Conservation (phyloP, 2,797 vertebrate species). For the Manis javanica region DNA sequence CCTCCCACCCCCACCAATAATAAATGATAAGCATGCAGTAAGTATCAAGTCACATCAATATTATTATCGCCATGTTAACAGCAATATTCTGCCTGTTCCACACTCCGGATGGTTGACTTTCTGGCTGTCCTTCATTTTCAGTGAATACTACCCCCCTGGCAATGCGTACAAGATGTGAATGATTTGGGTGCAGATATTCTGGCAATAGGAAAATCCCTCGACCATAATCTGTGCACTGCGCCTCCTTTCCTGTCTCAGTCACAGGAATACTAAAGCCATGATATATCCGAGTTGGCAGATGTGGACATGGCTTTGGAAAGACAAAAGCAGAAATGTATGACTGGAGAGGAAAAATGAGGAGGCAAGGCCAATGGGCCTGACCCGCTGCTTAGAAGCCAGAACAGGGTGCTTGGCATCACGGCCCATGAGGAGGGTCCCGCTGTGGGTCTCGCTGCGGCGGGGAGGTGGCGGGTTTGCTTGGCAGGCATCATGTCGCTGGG, state of each 20-base stretch:
- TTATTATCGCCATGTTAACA: background rate
- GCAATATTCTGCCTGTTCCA: background rate
- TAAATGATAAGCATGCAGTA: background rate
- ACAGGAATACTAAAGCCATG: background rate
- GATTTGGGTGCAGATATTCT: background rate
- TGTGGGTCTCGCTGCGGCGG: background rate
- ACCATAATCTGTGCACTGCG: background rate
- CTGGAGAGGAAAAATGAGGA: background rate
- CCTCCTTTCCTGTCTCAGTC: background rate
- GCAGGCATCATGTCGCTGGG: background rate
- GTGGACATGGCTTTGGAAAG: conserved; percentile 38
- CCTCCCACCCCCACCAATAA: background rate
- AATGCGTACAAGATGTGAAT: background rate
- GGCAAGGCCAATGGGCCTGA: background rate
- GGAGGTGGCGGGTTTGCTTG: background rate
- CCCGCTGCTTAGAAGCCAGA: conserved; percentile 7
- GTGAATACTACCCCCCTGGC: background rate
- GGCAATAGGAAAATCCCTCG: background rate
- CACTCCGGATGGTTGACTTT: background rate
- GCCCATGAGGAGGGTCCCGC: background rate
- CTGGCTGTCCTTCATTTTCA: background rate
- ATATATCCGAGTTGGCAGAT: background rate
- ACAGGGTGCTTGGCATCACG: background rate
- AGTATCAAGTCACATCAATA: background rate
- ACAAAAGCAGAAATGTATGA: background rate